Conservation (phyloP, 2,113 vertebrate species). For the Sorex araneus region DNA sequence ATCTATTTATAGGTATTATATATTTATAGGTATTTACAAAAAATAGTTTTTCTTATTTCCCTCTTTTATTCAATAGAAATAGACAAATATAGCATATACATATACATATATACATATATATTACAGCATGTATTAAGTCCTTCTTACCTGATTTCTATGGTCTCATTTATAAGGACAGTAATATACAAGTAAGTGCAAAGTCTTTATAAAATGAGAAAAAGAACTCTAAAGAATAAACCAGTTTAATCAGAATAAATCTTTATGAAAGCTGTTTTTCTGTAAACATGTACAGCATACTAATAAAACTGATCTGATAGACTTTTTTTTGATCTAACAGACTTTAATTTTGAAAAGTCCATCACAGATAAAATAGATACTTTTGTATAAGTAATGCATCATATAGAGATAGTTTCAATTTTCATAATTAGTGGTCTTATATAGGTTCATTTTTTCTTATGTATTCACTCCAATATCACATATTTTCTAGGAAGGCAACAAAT, state of each 20-base stretch:
- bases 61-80: background rate
- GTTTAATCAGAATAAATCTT: background rate
- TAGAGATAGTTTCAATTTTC: background rate
- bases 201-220: background rate
- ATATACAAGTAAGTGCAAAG: background rate
- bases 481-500: background rate
- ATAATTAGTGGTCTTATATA: background rate
- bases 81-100: background rate
- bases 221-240: background rate
- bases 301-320: background rate
- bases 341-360: conserved; percentile 24
- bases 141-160: background rate
- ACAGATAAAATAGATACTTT: background rate
- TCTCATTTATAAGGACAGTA: background rate
- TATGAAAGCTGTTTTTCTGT: background rate
- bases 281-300: background rate
- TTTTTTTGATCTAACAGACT: background rate
- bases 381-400: background rate
- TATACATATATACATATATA: background rate
- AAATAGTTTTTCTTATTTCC: background rate
- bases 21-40: background rate
- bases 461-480: conserved; percentile 6
- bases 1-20: background rate
- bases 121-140: background rate
- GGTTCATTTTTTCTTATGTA: background rate